Conservation (phyloP, 2,888 invertebrate genomes). For the Rhagonycha lutea region DNA sequence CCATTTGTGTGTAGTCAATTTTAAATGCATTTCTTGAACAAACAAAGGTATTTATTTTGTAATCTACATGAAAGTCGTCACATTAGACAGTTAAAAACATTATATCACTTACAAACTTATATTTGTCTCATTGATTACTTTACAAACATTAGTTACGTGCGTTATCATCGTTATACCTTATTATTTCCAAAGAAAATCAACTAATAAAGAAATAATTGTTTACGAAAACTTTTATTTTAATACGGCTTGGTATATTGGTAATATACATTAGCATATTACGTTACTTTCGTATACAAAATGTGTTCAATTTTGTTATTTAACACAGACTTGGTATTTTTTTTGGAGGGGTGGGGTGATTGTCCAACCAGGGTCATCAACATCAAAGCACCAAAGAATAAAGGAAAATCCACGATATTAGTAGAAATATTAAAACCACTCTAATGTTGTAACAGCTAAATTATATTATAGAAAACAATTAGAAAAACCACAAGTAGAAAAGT, state of each 20-base stretch:
- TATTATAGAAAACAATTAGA: too few species aligned
- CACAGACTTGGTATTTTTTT: background rate
- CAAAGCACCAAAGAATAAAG: too few species aligned
- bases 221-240: background rate
- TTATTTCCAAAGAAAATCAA: slow-evolving; percentile 13
- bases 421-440: too few species aligned
- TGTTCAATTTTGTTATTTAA: background rate
- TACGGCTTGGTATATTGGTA: background rate
- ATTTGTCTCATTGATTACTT: slow-evolving; percentile 41
- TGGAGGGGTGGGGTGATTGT: background rate
- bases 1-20: slow-evolving; percentile 40
- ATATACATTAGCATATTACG: background rate
- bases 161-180: slow-evolving; percentile 1
- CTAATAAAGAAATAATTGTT: slow-evolving; percentile 13
- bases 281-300: background rate
- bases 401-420: too few species aligned
- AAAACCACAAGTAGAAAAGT: too few species aligned
- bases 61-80: slow-evolving; percentile 38
- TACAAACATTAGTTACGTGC: slow-evolving; percentile 35
- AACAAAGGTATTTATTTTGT: slow-evolving; percentile 44
- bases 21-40: slow-evolving; percentile 49
- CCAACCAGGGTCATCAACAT: background rate
- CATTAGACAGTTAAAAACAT: slow-evolving; percentile 30
- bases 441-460: too few species aligned
- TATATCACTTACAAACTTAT: slow-evolving; percentile 33